phyloP scores from a whole-genome alignment of 2,888 invertebrate genomes.

The Hirudinaria manillensis region DNA sequence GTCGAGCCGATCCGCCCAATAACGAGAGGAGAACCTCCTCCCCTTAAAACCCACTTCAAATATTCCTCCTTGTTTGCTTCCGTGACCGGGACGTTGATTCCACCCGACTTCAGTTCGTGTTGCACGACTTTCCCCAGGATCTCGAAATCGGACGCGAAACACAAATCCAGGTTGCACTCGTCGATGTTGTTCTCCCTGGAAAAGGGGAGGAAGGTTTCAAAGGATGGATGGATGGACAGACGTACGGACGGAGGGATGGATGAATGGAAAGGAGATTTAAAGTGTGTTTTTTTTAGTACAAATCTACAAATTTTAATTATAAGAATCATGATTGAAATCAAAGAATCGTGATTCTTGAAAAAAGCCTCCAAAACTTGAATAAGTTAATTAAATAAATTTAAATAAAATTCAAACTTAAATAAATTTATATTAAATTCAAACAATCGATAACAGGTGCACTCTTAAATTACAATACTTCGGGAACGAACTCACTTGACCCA shows the following conservation, averaged over 20 bases:
- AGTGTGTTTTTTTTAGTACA: background rate
- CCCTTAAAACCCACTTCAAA: conserved; percentile 62
- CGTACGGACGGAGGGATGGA: background rate
- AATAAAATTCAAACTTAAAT: too few species aligned
- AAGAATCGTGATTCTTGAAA: too few species aligned
- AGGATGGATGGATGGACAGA: background rate
- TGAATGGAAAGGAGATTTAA: background rate
- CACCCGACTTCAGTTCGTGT: conserved; percentile 87
- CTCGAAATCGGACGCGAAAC: conserved; percentile 95
- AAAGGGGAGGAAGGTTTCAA: background rate
- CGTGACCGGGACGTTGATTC: conserved; percentile 79
- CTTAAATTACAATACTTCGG: too few species aligned
- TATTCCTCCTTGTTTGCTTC: conserved; percentile 96
- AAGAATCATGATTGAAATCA: too few species aligned
- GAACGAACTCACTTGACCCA: conserved; percentile 59
- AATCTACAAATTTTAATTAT: too few species aligned
- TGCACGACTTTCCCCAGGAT: conserved; percentile 94
- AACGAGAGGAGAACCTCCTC: too few species aligned
- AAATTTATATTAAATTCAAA: too few species aligned
- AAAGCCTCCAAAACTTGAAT: too few species aligned
- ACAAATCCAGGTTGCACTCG: conserved; percentile 87
- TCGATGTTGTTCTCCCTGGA: conserved; percentile 67
- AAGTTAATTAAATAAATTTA: too few species aligned
- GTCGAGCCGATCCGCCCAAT: too few species aligned
- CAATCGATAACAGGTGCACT: too few species aligned